Base-by-base conservation (phyloP, 2,113 vertebrate genomes). In the Lonchura striata region DNA sequence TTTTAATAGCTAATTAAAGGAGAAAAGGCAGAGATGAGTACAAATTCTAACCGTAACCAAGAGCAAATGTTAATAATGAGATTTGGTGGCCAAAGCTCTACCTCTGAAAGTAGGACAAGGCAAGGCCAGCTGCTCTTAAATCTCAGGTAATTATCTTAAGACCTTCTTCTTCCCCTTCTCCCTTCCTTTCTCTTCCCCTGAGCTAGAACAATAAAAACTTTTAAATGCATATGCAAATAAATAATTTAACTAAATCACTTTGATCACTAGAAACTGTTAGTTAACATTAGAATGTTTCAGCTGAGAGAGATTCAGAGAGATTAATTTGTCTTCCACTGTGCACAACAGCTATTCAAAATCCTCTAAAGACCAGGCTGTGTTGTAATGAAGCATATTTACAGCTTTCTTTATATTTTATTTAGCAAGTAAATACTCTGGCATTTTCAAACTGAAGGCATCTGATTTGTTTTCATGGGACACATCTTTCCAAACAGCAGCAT, bases 201-300 rank as follows among this genome's bases (percentile, higher is more conserved):
- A 96, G 71, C 64, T 90, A 78, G 66, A 94, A 92, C 90, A 95
- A 96, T 93, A 90, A 96, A 96, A 96, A 95, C 63, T 66, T 96
- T 88, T 86, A 95, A 94, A 88, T 93, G 86, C 92, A 87, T 95
- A 91, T 87, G 77, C 96, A 96, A 97, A 97, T 97, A 96, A 98
- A 97, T 97, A 96, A 97, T 97, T 97, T 95, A 97, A 96, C 57
- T 93, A 88, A 95, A 96, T 97, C 81, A 53, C 93, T 97, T 95
- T 97, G 86, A 96, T 96, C 92, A 90, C 87, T 76, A 91, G 76
- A 88, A 97, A 97, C 68, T 91, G 61, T 86, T 97, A 94, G 69
- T 96, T 97, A 97, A 95, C 96, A 96, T 96, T 95, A 95, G 72
- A 95, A 82, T 96, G 95, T 96, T 97, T 97, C 93, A 97, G 66